phyloP scores from a whole-genome alignment of 2,113 vertebrate species.

The Oriolus oriolus region DNA sequence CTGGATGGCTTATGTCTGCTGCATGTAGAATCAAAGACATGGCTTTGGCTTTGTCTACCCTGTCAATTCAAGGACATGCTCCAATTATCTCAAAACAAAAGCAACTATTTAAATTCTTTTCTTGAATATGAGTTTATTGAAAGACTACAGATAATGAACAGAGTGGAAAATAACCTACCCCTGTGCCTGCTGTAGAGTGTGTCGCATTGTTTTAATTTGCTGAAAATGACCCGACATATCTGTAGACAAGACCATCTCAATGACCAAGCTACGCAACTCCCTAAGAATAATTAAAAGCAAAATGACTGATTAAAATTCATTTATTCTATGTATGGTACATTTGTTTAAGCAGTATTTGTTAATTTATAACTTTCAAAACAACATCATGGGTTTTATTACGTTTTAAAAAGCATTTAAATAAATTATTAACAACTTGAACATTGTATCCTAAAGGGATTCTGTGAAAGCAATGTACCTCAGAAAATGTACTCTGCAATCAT shows the following conservation, averaged over 20 bases:
- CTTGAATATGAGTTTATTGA: background rate
- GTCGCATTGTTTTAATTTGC: constrained; percentile 92
- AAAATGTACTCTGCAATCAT: background rate
- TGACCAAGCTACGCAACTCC: constrained; percentile 87
- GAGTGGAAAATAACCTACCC: constrained; percentile 75
- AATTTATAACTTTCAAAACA: constrained; percentile 40
- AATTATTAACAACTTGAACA: constrained; percentile 22
- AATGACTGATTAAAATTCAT: constrained; percentile 22
- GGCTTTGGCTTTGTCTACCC: constrained; percentile 92
- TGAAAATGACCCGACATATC: constrained; percentile 98
- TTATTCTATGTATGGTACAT: background rate
- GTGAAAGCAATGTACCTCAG: background rate
- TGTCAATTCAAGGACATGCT: constrained; percentile 72
- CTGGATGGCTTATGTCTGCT: constrained; percentile 95
- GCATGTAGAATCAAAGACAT: constrained; percentile 93
- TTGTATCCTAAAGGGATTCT: background rate
- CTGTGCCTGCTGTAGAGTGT: constrained; percentile 86
- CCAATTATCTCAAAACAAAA: constrained; percentile 54
- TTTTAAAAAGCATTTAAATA: constrained; percentile 13
- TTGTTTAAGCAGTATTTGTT: background rate
- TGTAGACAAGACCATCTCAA: constrained; percentile 96
- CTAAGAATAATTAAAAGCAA: constrained; percentile 72
- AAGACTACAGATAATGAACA: background rate
- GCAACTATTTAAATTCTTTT: constrained; percentile 12
- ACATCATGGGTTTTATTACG: background rate